Base-by-base conservation (phyloP, 2,113 vertebrate genomes). In the Urocynchramus pylzowi region DNA sequence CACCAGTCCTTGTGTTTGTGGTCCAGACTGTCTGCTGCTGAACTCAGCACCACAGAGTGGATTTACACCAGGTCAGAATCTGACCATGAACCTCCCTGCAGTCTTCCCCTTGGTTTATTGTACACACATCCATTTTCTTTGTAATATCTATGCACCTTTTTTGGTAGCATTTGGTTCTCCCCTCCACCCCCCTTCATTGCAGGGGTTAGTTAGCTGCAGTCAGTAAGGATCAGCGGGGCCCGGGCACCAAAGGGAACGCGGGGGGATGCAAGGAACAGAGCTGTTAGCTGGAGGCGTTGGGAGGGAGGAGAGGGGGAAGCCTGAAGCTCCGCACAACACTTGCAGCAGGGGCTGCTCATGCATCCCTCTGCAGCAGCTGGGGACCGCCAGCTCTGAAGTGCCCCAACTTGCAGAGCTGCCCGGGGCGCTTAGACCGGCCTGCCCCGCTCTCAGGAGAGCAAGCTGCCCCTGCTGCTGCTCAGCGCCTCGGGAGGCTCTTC, bases 21-120 rank as follows among this genome's bases (percentile, higher is more conserved):
- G 37, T 44, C 42, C 81, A 49, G 77, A 16, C 30, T n/a, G 23
- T 44, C 70, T 68, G 61, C 54, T 88, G 78, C 41, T 26, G 74
- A 31, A 22, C 9, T 1, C 33, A 63, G 45, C 42, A 19, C 1
- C 3, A 19, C 54, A 39, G 19, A 18, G 41, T 1, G 0, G 49
- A 41, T 71, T 76, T 71, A n/a, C 16, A 60, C 35, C 60, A 22
- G n/a, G n/a, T 45, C 64, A 42, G 61, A 11, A 41, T 33, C 22
- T 16, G 54, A 39, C 41, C 22, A 0, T 1, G 42, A 44, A 49
- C 21, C n/a, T 84, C 33, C 21, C 50, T 21, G 39, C 45, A 33
- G 37, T 12, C 31, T 20, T 79, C 4, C 28, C 50, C 24, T 44
- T 39, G 53, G n/a, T 39, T 71, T 64, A 7, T 37, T 71, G 52